phyloP scores from a whole-genome alignment of 2,797 vertebrate genomes.

The Lepilemur ruficaudatus region DNA sequence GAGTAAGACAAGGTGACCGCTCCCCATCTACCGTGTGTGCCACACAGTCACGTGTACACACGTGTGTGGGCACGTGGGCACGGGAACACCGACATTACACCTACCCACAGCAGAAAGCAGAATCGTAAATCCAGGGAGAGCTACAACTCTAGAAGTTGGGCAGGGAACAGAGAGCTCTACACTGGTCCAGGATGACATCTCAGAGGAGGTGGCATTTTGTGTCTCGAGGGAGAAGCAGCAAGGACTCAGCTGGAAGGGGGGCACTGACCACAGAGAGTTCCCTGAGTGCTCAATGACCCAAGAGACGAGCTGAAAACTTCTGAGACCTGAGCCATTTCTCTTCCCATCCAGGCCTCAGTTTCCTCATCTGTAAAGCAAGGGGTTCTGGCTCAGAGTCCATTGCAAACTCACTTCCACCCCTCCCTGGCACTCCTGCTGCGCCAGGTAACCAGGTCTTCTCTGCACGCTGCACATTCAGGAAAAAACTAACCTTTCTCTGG shows the following conservation, averaged over 20 bases:
- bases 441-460: background rate
- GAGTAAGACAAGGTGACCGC: background rate
- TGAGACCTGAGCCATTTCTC: background rate
- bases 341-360: background rate
- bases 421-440: background rate
- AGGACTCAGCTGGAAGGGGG: background rate
- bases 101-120: background rate
- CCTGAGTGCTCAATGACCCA: background rate
- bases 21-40: accelerated
- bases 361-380: background rate
- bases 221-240: background rate
- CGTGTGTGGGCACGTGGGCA: accelerated
- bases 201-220: too few species aligned
- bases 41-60: background rate
- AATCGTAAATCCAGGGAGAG: background rate
- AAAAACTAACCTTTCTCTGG: background rate
- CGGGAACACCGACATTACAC: accelerated
- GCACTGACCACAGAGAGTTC: background rate
- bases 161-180: background rate
- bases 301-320: background rate
- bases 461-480: background rate
- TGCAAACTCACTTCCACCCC: background rate
- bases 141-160: background rate
- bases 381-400: background rate
- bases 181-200: background rate